Base-by-base conservation (phyloP, 1,140 invertebrate genomes). In the Coenobita brevimanus region DNA sequence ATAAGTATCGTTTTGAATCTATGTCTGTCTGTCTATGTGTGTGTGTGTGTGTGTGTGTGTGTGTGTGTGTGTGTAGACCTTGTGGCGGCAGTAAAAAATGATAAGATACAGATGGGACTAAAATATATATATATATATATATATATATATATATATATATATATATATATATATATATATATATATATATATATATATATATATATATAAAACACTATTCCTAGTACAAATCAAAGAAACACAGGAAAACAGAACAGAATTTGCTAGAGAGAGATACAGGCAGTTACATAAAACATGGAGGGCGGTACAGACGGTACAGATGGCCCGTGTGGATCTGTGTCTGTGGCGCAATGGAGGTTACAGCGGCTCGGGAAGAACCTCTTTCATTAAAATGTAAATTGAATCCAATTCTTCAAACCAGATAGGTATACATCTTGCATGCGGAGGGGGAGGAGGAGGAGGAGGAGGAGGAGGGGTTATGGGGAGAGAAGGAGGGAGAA, bases 401-500 rank as follows among this genome's bases (percentile, higher is more conserved):
- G 67, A 71, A 71, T 71, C 30, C 67, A 71, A 71, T 71, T 71
- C 67, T 71, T 71, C 67, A 71, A 71, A 71, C 67, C 67, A 71
- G 30, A 24, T 27, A 71, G 67, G 67, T 71, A 71, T 71, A 71
- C 67, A 71, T 33, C 67, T 71, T 71, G 67, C 36, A 71, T 38
- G 27, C 17, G 27, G 17, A 8, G 67, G 17, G 67, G 33, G 67
- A 71, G 67, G 36, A 17, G 36, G 13, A 2, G 10, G 33, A 69
- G 13, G 33, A 27, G 0, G 24, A 69, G 17, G n/a, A 71, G 13
- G 27, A 33, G 21, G 15, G 36, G n/a, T n/a, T n/a, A n/a, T n/a
- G n/a, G n/a, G n/a, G n/a, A n/a, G n/a, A n/a, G n/a, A n/a, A n/a
- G n/a, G n/a, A n/a, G n/a, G n/a, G n/a, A n/a, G n/a, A n/a, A n/a